A percentile compares a stretch with the other conserved stretches of the same genome.
Evolutionary conservation across 2,888 invertebrate genomes (phyloP).

Genomic region (Plebejus melissa): DNA sequence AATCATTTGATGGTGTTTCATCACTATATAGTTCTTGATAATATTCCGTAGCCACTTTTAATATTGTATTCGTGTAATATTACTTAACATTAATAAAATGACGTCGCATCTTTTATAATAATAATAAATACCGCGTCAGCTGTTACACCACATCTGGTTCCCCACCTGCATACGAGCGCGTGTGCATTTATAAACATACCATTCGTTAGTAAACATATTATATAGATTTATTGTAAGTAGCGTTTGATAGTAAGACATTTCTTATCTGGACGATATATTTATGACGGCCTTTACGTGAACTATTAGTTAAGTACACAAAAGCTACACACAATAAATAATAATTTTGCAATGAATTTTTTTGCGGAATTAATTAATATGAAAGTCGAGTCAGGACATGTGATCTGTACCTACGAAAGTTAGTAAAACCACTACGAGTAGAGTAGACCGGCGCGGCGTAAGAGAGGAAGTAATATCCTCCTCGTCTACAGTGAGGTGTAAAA

Average conservation of each 20-base stretch:
- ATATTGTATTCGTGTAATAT: too few species aligned
- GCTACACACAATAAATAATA: not conserved
- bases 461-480: too few species aligned
- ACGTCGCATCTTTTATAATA: constrained; percentile 9
- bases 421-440: too few species aligned
- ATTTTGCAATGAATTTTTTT: too few species aligned
- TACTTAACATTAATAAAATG: not conserved
- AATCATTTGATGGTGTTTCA: too few species aligned
- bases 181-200: constrained; percentile 5
- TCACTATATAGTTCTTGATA: too few species aligned
- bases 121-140: constrained; percentile 14
- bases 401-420: too few species aligned
- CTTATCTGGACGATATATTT: not conserved
- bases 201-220: not conserved
- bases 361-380: too few species aligned
- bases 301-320: not conserved
- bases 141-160: constrained; percentile 8
- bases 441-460: too few species aligned
- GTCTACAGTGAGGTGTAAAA: too few species aligned
- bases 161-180: constrained; percentile 11
- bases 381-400: too few species aligned
- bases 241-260: not conserved
- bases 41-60: too few species aligned
- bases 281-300: not conserved
- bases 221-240: constrained; percentile 12